Evolutionary conservation across 1,140 invertebrate genomes (phyloP).

Genomic region (Heliconius himera): DNA sequence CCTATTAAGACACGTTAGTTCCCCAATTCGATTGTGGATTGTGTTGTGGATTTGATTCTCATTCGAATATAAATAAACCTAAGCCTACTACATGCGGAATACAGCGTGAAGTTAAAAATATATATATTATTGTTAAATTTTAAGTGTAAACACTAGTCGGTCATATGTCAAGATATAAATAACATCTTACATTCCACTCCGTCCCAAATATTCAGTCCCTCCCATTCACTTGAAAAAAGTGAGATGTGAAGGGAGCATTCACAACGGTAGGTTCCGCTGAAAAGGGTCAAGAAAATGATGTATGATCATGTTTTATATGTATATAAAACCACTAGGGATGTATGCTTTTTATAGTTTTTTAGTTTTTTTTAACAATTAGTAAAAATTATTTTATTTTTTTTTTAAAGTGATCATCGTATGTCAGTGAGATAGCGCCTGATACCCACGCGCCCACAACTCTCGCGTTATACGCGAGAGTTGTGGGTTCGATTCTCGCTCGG

Average conservation of each 20-base stretch:
- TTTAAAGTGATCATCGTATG: too few relatives aligned
- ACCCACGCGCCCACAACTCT: too few relatives aligned
- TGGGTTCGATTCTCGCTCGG: too few relatives aligned
- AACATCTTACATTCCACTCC: background rate
- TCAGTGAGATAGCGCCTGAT: too few relatives aligned
- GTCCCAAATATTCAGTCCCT: background rate
- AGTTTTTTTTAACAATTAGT: background rate
- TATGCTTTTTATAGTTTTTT: background rate
- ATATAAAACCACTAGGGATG: constrained; percentile 21
- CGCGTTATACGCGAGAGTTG: too few relatives aligned
- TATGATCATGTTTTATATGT: constrained; percentile 20
- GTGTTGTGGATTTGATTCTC: too few relatives aligned
- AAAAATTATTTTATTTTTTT: background rate
- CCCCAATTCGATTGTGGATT: too few relatives aligned
- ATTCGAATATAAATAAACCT: too few relatives aligned
- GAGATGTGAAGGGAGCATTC: constrained; percentile 26
- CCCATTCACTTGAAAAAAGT: constrained; percentile 19
- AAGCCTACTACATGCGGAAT: too few relatives aligned
- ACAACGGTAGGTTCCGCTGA: background rate
- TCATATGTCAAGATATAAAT: background rate
- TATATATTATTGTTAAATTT: background rate
- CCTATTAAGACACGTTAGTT: too few relatives aligned
- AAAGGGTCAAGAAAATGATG: constrained; percentile 26
- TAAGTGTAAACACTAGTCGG: background rate
- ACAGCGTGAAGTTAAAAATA: too few relatives aligned